Evolutionary conservation across 2,888 invertebrate genomes (phyloP).

Genomic region (Phragmatobia fuliginosa): DNA sequence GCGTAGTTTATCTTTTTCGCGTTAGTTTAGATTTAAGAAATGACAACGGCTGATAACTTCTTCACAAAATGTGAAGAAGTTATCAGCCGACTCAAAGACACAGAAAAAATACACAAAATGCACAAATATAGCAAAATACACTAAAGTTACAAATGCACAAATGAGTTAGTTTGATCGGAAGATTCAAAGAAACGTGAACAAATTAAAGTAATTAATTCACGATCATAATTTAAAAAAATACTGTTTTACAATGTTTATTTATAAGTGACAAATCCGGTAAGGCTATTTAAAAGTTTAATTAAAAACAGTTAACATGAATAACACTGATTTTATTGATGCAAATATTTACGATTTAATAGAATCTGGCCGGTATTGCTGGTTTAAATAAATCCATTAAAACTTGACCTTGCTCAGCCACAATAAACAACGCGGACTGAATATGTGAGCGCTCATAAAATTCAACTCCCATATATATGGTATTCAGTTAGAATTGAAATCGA

Average conservation of each 20-base stretch:
- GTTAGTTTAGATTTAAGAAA: too few species aligned
- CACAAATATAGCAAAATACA: too few species aligned
- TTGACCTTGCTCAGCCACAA: slow-evolving; percentile 36
- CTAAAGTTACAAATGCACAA: too few species aligned
- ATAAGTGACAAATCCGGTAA: not conserved
- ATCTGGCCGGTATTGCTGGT: slow-evolving; percentile 19
- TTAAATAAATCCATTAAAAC: slow-evolving; percentile 41
- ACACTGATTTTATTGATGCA: slow-evolving; percentile 3
- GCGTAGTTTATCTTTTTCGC: too few species aligned
- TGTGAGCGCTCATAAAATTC: slow-evolving; percentile 36
- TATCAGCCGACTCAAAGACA: too few species aligned
- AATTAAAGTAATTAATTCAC: not conserved
- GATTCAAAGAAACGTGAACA: not conserved
- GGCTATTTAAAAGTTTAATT: not conserved
- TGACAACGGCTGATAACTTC: too few species aligned
- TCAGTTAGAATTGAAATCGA: slow-evolving; percentile 32
- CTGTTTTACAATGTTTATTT: not conserved
- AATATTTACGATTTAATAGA: slow-evolving; percentile 19
- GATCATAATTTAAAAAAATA: not conserved
- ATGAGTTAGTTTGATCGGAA: too few species aligned
- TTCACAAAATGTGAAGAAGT: too few species aligned
- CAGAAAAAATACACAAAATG: too few species aligned
- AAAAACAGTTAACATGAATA: not conserved
- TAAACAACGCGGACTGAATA: slow-evolving; percentile 33
- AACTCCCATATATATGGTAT: slow-evolving; percentile 35